Evolutionary conservation across 2,888 invertebrate genomes (phyloP).

Genomic region (Scaeva pyrastri): DNA sequence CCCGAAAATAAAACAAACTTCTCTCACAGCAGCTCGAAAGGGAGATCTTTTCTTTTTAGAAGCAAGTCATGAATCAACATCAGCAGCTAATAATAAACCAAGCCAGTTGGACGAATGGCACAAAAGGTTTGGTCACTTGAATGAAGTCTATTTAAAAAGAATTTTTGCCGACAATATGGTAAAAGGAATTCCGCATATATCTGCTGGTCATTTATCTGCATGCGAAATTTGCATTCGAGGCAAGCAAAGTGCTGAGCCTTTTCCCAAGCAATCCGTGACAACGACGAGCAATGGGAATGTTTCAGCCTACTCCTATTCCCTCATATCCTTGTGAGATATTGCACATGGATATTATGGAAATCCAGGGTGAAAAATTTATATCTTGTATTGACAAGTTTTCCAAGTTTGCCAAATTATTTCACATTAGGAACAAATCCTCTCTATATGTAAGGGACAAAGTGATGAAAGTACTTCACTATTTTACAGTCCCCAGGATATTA

Average conservation of each 20-base stretch:
- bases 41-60: slow-evolving; percentile 23
- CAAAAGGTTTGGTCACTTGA: background rate
- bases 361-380: slow-evolving; percentile 20
- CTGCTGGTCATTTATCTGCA: background rate
- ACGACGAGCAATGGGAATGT: background rate
- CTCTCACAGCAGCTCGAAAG: too few relatives aligned
- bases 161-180: background rate
- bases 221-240: slow-evolving; percentile 38
- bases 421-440: slow-evolving; percentile 23
- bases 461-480: slow-evolving; percentile 28
- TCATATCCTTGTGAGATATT: slow-evolving; percentile 25
- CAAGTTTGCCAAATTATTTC: slow-evolving; percentile 27
- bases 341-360: slow-evolving; percentile 39
- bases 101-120: slow-evolving; percentile 17
- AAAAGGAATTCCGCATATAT: too few relatives aligned
- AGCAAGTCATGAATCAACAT: slow-evolving; percentile 7
- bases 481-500: slow-evolving; percentile 13
- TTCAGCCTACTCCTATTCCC: background rate
- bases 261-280: slow-evolving; percentile 14
- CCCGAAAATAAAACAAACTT: background rate
- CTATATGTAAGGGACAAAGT: slow-evolving; percentile 18
- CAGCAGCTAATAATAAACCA: slow-evolving; percentile 9
- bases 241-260: slow-evolving; percentile 38
- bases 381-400: slow-evolving; percentile 23
- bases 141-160: background rate